These are phyloP conservation scores for Anastatus disparis DNA, from an alignment of 1,140 invertebrate genomes.

Conservation along the genomic window DNA sequence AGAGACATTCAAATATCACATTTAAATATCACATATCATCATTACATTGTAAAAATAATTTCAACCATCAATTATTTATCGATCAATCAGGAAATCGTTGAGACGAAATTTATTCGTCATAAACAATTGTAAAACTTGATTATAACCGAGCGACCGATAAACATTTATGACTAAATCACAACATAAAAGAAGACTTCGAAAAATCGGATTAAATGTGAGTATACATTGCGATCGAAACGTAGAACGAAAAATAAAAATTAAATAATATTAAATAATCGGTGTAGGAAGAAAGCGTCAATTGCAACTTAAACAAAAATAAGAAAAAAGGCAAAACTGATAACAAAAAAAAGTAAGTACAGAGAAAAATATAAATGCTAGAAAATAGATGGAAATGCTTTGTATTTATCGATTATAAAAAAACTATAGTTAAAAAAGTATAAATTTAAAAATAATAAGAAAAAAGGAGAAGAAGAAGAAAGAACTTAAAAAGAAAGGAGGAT, in stretches of 20 bases:
- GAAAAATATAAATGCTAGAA: conserved; percentile 24
- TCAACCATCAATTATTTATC: too few relatives aligned
- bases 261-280: conserved; percentile 28
- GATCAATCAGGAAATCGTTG: too few relatives aligned
- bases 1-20: too few relatives aligned
- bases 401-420: conserved; percentile 26
- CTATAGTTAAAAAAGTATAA: conserved; percentile 31
- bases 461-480: conserved; percentile 26
- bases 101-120: too few relatives aligned
- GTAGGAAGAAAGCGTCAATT: conserved; percentile 51
- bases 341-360: conserved; percentile 25
- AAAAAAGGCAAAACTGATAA: conserved; percentile 6
- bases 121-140: too few relatives aligned
- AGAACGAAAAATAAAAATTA: too few relatives aligned
- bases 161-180: too few relatives aligned
- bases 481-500: conserved; percentile 28
- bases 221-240: background rate
- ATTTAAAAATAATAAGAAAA: conserved; percentile 32
- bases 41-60: too few relatives aligned
- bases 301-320: conserved; percentile 42
- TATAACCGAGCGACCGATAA: too few relatives aligned
- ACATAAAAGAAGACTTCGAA: too few relatives aligned
- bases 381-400: conserved; percentile 27
- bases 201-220: too few relatives aligned
- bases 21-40: too few relatives aligned